Base-by-base conservation (phyloP, 2,113 vertebrate species). In the Pelusios castaneus region DNA sequence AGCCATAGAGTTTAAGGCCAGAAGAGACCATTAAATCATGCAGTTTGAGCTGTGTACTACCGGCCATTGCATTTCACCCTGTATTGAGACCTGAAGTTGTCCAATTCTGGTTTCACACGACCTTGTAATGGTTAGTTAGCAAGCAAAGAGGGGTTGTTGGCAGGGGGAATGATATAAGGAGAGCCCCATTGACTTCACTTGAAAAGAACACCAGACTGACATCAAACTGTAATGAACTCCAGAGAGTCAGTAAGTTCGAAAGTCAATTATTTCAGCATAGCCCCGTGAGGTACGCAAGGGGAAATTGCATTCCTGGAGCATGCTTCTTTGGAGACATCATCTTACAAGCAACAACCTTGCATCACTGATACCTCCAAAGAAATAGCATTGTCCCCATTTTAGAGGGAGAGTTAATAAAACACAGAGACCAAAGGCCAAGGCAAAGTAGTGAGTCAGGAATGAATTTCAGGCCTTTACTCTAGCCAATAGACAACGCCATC, bases 381-480 rank as follows among this genome's bases (percentile, higher is more conserved):
- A 1, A 0, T 88, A 75, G 34, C 41, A 13, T 22, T 82, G 21
- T 63, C 41, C 24, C 49, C 4, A 85, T 63, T 7, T 1, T 2
- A 9, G 80, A 19, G 9, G 51, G 67, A 47, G 51, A 52, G 45
- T 76, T 88, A 67, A 92, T 70, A 79, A 67, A 86, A 63, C 1
- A 1, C 88, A 91, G 84, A 94, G 77, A 87, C 49, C 82, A 63
- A 92, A 87, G 83, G 94, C 93, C 38, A 84, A 97, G 94, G 93
- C 82, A 95, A 96, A 96, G 95, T 56, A 90, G 90, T 77, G 63
- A 88, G 85, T 79, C 77, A 80, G 1, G 73, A 91, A 96, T 84
- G 92, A 97, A 91, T 84, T n/a, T 67, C 52, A 91, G 95, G 92
- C 87, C 91, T 93, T 92, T 2, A 2, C 29, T 89, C 63, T 94